Evolutionary conservation across 2,797 vertebrate genomes (phyloP).

Genomic region (Dicrostonyx torquatus): DNA sequence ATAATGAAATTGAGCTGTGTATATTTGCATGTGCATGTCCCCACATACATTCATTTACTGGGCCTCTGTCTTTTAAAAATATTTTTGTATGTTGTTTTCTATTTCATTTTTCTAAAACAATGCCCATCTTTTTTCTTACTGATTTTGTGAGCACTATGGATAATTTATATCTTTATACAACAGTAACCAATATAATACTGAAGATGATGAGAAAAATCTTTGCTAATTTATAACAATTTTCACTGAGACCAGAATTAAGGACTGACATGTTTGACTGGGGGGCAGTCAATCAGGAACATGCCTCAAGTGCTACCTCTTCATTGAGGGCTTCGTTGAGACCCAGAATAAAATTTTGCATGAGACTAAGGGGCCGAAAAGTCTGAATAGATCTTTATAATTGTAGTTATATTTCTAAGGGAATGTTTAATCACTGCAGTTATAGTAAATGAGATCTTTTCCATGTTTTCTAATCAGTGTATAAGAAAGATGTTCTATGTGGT

Average conservation of each 20-base stretch:
- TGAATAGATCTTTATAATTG: not conserved
- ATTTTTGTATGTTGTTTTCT: not conserved
- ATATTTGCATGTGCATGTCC: not conserved
- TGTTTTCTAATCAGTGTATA: constrained; percentile 36
- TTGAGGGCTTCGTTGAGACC: not conserved
- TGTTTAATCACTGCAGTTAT: not conserved
- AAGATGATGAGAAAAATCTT: constrained; percentile 49
- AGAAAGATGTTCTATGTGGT: constrained; percentile 7
- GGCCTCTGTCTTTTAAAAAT: not conserved
- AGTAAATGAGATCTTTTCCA: not conserved
- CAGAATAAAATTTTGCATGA: not conserved
- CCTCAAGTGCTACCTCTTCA: not conserved
- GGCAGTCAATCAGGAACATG: not conserved
- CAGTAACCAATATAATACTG: constrained; percentile 34
- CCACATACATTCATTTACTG: not conserved
- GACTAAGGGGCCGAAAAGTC: not conserved
- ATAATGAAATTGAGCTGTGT: not conserved
- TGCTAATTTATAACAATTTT: constrained; percentile 6
- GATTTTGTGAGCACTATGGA: constrained; percentile 35
- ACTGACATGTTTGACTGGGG: constrained; percentile 45
- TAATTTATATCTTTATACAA: not conserved
- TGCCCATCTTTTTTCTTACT: not conserved
- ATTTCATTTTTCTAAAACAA: not conserved
- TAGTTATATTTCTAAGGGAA: not conserved
- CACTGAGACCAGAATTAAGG: constrained; percentile 39